Evolutionary conservation across 2,888 invertebrate genomes (phyloP), one percentile per base, ranked within the genome.

Genomic region (Muschampia plurimacula): DNA sequence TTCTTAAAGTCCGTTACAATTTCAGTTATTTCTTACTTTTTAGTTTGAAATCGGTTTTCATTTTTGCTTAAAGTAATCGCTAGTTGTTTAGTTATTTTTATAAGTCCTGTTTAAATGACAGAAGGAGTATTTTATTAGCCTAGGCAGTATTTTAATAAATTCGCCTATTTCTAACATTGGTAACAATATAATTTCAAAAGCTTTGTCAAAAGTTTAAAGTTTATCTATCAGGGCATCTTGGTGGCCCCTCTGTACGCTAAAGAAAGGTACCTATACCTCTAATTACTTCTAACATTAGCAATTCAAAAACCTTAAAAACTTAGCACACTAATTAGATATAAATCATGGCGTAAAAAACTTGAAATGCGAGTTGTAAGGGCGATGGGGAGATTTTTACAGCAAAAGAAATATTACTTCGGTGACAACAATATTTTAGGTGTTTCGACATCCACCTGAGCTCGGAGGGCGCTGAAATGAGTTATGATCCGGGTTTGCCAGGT

Each of bases 281-380:
- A 36, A 28, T 36, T 36, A 69, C 69, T 74, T 73, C 36, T 41
- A 55, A 57, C 67, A 69, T 67, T 69, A 73, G 63, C 59, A 85
- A 83, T 80, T 81, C 82, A 89, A 89, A 89, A 85, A 84, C 85
- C 83, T 74, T 85, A 84, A 81, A 68, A 46, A 68, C 15, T 49
- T 86, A 85, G 84, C 84, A 82, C 87, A 52, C 83, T 91, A 91
- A 92, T 90, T 90, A 89, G 90, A 88, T 90, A 91, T 91, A 91
- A 91, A 91, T 91, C 89, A 88, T 84, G 84, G 81, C 82, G 86
- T 80, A 86, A 86, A 89, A 89, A 87, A n/a, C 84, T 86, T 79
- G 83, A 81, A 83, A 75, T 80, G 80, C 78, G 82, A 81, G 82
- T 44, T 67, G 66, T 82, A 87, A 86, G 86, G 85, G 84, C 85